Base-by-base conservation (phyloP, 2,888 invertebrate genomes). In the Eupithecia subumbrata region DNA sequence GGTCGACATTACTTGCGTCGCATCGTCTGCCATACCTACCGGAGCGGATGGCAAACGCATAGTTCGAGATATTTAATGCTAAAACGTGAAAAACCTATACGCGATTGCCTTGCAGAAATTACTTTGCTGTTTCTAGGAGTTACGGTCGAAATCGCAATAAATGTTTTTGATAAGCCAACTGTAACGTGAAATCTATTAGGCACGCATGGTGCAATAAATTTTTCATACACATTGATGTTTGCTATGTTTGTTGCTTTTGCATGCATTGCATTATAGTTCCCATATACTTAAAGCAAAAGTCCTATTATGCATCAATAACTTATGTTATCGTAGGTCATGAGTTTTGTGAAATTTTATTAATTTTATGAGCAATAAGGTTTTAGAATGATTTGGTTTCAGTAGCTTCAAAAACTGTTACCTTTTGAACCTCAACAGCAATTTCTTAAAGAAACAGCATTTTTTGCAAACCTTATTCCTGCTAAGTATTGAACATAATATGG, bases 161-260 rank as follows among this genome's bases (percentile, higher is more conserved):
- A 75, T 72, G 74, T 74, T 73, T 68, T 75, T 63, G 78, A 79
- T 80, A 79, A 77, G 76, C 52, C 22, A 80, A 78, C 66, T 75
- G 77, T 79, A 78, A 72, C 76, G 67, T 72, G 74, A 73, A 79
- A 79, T 81, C 78, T 69, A 64, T 30, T 34, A 64, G 66, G 11
- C 40, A 67, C 34, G n/a, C 40, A 66, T 18, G n/a, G 12, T 67
- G 66, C 64, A 64, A 34, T 34, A 64, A 4, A 25, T 14, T 60
- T 56, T 56, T 22, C 12, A 60, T 60, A 60, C 60, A 12, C 25
- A 25, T 60, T 22, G 60, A 56, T 56, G 52, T 52, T n/a, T 56
- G 22, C 11, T 22, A n/a, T 56, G 12, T 60, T 60, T 25, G 60
- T 60, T 60, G 60, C 5, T 12, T 60, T 25, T 60, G 60, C 25